Conservation (phyloP, 2,113 vertebrate genomes). For the Lepus europaeus region DNA sequence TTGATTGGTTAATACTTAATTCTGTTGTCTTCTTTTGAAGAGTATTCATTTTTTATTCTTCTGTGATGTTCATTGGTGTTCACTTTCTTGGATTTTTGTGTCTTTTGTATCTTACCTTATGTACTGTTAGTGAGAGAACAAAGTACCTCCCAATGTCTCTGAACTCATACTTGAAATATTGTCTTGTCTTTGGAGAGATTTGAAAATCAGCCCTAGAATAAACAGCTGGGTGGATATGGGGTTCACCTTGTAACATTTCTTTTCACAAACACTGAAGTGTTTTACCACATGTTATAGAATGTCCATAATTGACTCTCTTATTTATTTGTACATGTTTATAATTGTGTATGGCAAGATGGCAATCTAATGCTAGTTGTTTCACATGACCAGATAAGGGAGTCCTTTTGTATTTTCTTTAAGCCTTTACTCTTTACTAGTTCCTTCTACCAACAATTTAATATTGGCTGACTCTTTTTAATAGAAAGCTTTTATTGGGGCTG, state of each 20-base stretch:
- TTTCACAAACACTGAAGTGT: background rate
- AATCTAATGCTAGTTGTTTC: background rate
- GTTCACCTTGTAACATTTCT: background rate
- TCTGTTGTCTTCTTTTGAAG: background rate
- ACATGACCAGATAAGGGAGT: background rate
- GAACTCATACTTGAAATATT: background rate
- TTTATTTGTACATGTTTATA: background rate
- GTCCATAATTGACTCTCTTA: background rate
- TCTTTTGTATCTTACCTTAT: background rate
- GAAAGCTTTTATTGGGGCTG: too few relatives aligned
- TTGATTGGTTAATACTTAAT: background rate
- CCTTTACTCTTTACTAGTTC: background rate
- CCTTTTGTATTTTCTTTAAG: background rate
- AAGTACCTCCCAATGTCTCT: background rate
- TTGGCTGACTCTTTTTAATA: too few relatives aligned
- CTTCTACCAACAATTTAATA: constrained; percentile 18
- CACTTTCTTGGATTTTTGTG: background rate
- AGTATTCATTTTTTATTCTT: background rate
- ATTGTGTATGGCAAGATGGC: background rate
- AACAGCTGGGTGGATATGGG: background rate
- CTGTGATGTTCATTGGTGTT: background rate
- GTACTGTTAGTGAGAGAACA: background rate
- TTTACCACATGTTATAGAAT: background rate
- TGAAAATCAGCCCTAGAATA: background rate
- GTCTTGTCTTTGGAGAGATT: background rate